These are phyloP conservation scores for Thymelicus lineola DNA, from an alignment of 2,888 invertebrate genomes.

Conservation along the genomic window DNA sequence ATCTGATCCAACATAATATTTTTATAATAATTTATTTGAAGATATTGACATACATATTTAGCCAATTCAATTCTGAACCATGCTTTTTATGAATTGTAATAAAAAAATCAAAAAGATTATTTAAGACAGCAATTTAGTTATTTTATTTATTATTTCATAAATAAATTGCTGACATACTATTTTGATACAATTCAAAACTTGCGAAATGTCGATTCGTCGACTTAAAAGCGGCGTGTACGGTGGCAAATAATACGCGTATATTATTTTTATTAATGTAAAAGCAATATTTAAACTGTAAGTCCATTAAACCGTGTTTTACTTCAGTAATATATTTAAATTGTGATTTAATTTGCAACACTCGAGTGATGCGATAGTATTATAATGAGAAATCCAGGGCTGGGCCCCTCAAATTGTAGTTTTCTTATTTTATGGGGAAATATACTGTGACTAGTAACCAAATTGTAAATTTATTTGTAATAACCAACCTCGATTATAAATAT, in stretches of 20 bases:
- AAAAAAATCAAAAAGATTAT: no score
- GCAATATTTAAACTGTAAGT: conserved; percentile 31
- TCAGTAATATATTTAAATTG: conserved; percentile 25
- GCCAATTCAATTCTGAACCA: no score
- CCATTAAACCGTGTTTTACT: conserved; percentile 15
- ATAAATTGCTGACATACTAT: no score
- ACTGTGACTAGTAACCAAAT: neutral
- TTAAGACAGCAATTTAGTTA: no score
- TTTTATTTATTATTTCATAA: no score
- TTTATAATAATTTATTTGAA: neutral
- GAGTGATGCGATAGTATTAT: conserved; percentile 10
- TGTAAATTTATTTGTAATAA: neutral
- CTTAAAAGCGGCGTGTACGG: no score
- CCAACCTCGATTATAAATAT: conserved; percentile 22
- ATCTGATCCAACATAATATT: neutral
- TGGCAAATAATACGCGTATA: no score
- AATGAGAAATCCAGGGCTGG: conserved; percentile 22
- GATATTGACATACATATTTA: neutral
- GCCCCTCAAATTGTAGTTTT: conserved; percentile 16
- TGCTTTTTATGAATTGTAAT: no score
- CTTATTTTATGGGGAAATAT: neutral
- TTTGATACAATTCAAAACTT: no score
- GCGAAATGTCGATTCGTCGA: no score
- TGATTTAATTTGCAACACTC: conserved; percentile 22
- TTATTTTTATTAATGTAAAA: conserved; percentile 5